Evolutionary conservation across 37 sponge, comb jelly and placozoan genomes (phyloP), one percentile per base, ranked within the genome.

Genomic region (Spongia lamella): DNA sequence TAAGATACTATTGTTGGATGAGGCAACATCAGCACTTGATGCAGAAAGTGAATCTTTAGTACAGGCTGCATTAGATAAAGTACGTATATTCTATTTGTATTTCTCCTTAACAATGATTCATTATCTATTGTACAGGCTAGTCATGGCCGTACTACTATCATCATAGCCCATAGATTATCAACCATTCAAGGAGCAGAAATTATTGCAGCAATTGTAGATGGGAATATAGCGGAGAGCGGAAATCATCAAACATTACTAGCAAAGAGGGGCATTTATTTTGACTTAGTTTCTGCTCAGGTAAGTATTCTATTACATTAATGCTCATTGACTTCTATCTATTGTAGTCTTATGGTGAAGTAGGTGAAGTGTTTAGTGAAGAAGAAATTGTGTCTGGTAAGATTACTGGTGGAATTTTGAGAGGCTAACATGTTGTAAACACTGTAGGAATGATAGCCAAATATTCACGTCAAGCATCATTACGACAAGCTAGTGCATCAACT

Each of bases 11-110:
- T 84, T 94, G 43, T 85, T 94, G 25, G 94, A 94, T 70, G 94
- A 94, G 69, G 94, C 94, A 51, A 94, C 94, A 54, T 94, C 94
- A 53, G 94, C 94, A 26, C 88, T 94, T 67, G 95, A 94, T 69
- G 88, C 80, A 39, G 89, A 90, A 80, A 94, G 95, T 75, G 95
- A 94, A 52, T 26, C 78, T 3, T 36, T 90, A 33, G 95, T 94
- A 3, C 95, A 94, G 61, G 73, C 58, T 33, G 95, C 95, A 13
- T 60, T 94, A 58, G 91, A 94, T 63, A 68, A 79, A 31, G 79
- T 79, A 30, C 1, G 64, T 38, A 15, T 4, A 36, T 4, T 17
- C 14, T 32, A 5, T 43, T 43, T 5, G 47, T 9, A 13, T 5
- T 2, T 20, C 22, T 7, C n/a, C n/a, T 1, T 1, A 13, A 13